Conservation (phyloP, 1,140 invertebrate species). For the Penaeus japonicus region DNA sequence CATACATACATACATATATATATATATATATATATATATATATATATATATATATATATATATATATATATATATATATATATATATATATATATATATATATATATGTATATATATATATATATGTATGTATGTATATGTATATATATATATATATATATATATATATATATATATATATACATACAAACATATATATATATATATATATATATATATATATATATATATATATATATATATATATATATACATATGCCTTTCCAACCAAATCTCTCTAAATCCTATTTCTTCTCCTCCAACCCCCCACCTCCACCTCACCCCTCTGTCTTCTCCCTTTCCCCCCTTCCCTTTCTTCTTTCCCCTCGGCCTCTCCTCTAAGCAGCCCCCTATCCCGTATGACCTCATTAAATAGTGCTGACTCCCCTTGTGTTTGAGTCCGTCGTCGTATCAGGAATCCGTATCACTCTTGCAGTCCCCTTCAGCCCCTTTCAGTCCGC, state of each 20-base stretch:
- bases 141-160: background rate
- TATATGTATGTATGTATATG: background rate
- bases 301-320: too few species aligned
- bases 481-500: too few species aligned
- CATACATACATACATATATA: background rate
- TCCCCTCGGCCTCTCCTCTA: too few species aligned
- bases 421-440: too few species aligned
- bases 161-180: background rate
- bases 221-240: background rate
- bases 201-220: background rate
- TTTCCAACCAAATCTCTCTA: too few species aligned
- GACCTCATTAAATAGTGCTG: too few species aligned
- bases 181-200: background rate
- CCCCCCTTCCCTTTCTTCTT: too few species aligned
- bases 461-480: too few species aligned
- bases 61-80: background rate
- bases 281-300: too few species aligned
- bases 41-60: background rate
- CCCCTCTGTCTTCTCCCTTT: too few species aligned
- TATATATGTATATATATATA: background rate
- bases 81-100: background rate
- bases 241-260: background rate
- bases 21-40: conserved; percentile 6
- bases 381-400: too few species aligned
- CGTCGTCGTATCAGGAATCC: too few species aligned